Evolutionary conservation across 2,888 invertebrate genomes (phyloP), one percentile per base, ranked within the genome.

Genomic region (Hydriomena furcata): DNA sequence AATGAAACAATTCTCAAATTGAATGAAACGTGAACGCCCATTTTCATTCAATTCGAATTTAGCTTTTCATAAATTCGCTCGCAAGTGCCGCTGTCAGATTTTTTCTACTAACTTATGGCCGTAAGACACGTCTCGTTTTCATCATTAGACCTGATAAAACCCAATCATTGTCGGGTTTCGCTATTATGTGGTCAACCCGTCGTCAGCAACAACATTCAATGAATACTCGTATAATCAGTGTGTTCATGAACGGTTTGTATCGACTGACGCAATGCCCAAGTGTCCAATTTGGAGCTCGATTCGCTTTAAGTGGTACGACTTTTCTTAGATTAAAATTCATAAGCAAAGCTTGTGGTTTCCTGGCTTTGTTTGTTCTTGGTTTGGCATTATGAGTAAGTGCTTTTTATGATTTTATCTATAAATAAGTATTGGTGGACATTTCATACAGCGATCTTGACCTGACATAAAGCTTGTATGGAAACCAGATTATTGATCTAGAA

Each of bases 261-360:
- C 77, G 71, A 75, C 82, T 89, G 88, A 88, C 87, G 88, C 84
- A 87, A 86, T 74, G 66, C 59, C 65, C 84, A 76, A 79, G 82
- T 82, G 85, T 81, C 80, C 86, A 87, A 88, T 87, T 85, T 86
- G 86, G 84, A 80, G 79, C 84, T 80, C 77, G 73, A 75, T 73
- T 79, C 68, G 66, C 72, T 68, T 82, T 79, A 87, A 88, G 84
- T 87, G 88, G 82, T 82, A 77, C 72, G 82, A 84, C 79, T 86
- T 84, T 79, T 79, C 79, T 78, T 82, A 84, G 86, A 83, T 84
- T 82, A 83, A 68, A 81, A 73, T 71, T 70, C 65, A 68, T 71
- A 60, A 64, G 61, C 55, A 66, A 66, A 49, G 50, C 48, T 65
- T 46, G 38, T 51, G 31, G 32, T 5, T 37, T 37, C 25, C 6